These are phyloP conservation scores for Eidolon helvum DNA, from an alignment of 2,113 vertebrate genomes.

Conservation along the genomic window DNA sequence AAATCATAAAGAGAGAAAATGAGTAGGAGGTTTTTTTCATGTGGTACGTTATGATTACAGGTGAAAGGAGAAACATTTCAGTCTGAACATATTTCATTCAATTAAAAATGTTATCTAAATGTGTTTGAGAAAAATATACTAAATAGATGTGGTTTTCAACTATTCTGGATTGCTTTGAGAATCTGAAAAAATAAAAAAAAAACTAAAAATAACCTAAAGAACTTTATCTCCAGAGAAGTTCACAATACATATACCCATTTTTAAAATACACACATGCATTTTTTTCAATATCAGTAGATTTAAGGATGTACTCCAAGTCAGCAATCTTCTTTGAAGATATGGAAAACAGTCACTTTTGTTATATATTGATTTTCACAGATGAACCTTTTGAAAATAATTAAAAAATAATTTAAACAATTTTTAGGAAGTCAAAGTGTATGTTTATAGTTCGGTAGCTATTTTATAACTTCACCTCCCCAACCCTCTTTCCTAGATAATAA, in stretches of 20 bases:
- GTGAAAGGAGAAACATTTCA: background rate
- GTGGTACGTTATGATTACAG: background rate
- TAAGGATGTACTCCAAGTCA: background rate
- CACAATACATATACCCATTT: background rate
- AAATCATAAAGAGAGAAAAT: constrained; percentile 32
- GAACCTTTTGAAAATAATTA: background rate
- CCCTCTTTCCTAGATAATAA: background rate
- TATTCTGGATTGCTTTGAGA: constrained; percentile 4
- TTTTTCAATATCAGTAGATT: background rate
- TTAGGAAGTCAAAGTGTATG: background rate
- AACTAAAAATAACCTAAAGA: background rate
- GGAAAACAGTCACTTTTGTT: background rate
- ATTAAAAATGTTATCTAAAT: constrained; percentile 59
- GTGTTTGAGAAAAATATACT: constrained; percentile 47
- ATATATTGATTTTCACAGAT: background rate
- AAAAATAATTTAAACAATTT: constrained; percentile 4
- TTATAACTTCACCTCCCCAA: background rate
- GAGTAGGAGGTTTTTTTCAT: background rate
- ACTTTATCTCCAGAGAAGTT: background rate
- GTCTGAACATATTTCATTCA: background rate
- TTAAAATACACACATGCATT: background rate
- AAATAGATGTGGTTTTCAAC: background rate
- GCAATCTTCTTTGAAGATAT: background rate
- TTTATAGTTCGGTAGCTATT: background rate
- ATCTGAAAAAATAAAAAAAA: background rate